Evolutionary conservation across 2,797 vertebrate genomes (phyloP), one percentile per base, ranked within the genome.

Genomic region (Lagorchestes hirsutus): DNA sequence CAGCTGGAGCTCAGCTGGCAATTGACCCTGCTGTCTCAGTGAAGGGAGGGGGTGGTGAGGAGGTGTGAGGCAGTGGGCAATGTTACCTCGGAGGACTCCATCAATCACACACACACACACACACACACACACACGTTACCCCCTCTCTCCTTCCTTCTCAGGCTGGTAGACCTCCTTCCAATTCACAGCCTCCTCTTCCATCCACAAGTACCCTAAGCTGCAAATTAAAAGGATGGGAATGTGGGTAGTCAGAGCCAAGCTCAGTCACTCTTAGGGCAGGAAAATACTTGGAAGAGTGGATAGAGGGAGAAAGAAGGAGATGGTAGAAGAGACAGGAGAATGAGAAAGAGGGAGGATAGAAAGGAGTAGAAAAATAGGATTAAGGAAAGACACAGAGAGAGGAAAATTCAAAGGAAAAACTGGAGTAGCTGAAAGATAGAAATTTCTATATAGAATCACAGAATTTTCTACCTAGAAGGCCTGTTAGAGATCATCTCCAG

Each of bases 221-320:
- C 74, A 97, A 56, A 94, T 52, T 13, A 56, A 92, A 95, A 92
- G 90, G 62, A 95, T 56, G 24, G 5, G 40, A 24, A 87, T 50
- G 40, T 50, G 40, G 74, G 40, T 50, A 24, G 74, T 27, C 74
- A 87, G 22, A 46, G 22, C 13, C 74, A 87, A 87, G 40, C 2
- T 10, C 40, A 82, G 40, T 24, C 40, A 46, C 74, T 87, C 74
- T 50, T 46, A 27, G 74, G 74, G 22, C 22, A 46, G 74, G 22
- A 87, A 50, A 87, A 87, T 28, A 46, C 22, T 87, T n/a, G 24
- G 74, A 27, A 87, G 40, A 18, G 9, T 22, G 24, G 40, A 27
- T 46, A 27, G 40, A 9, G 29, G n/a, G 12, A 56, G 90, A 40
- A 56, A 27, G 4, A 16, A 91, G 54, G n/a, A 91, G 31, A 55